phyloP scores from a whole-genome alignment of 2,888 invertebrate species.

The Tricholauxania praeusta region DNA sequence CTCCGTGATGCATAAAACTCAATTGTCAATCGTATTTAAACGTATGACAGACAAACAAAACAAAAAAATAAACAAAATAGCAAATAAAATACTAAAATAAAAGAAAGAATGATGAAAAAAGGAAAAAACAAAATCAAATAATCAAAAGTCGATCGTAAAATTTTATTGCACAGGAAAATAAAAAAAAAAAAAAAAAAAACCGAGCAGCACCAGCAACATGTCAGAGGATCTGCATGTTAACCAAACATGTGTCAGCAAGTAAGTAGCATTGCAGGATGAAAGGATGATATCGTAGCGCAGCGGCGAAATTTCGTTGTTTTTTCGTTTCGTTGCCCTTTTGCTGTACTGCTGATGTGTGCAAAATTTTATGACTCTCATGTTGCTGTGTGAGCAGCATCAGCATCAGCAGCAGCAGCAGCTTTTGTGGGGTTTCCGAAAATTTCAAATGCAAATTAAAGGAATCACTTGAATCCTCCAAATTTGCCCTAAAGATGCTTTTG shows the following conservation, averaged over 20 bases:
- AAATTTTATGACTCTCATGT: not conserved
- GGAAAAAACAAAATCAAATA: conserved; percentile 31
- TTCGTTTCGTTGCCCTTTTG: not conserved
- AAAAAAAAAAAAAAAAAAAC: not conserved
- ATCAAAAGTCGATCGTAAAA: conserved; percentile 42
- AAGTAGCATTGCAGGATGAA: not conserved
- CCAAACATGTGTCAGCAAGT: conserved; percentile 5
- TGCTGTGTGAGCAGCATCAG: not conserved
- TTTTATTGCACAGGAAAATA: conserved; percentile 33
- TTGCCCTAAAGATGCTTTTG: too few relatives aligned
- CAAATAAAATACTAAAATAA: conserved; percentile 15
- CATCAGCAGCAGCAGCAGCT: not conserved
- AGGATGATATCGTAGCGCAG: too few relatives aligned
- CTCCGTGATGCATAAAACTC: conserved; percentile 3
- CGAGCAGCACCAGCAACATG: not conserved
- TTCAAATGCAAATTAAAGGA: conserved; percentile 3
- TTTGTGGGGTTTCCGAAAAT: not conserved
- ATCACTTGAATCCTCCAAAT: too few relatives aligned
- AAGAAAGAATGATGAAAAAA: too few relatives aligned
- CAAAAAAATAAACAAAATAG: not conserved
- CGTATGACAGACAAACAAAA: not conserved
- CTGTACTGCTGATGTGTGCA: not conserved
- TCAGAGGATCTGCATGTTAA: conserved; percentile 14
- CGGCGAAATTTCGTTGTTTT: too few relatives aligned
- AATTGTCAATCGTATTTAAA: conserved; percentile 11